Conservation (phyloP, 2,797 vertebrate genomes). For the Acanthurus lineatus region DNA sequence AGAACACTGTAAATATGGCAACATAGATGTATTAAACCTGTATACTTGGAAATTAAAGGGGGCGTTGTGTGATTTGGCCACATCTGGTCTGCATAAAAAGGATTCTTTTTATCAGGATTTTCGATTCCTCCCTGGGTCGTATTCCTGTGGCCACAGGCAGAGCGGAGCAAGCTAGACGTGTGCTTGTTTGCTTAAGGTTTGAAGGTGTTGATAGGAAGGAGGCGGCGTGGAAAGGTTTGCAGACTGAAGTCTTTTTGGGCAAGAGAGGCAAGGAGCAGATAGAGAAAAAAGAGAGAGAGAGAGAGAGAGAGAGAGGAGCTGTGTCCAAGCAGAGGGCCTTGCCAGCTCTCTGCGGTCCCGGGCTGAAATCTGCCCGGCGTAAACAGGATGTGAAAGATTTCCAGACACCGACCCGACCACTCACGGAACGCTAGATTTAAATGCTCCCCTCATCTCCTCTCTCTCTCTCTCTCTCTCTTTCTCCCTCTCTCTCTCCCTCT, state of each 20-base stretch:
- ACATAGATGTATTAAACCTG: conserved; percentile 70
- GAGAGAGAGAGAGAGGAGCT: conserved; percentile 60
- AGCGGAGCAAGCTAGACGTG: conserved; percentile 16
- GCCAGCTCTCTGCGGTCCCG: conserved; percentile 84
- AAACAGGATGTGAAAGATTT: conserved; percentile 91
- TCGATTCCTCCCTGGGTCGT: conserved; percentile 8
- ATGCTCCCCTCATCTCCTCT: conserved; percentile 78
- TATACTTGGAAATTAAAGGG: conserved; percentile 58
- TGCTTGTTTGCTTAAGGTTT: conserved; percentile 70
- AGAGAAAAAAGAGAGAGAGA: conserved; percentile 63
- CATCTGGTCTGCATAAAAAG: conserved; percentile 46
- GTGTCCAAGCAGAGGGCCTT: conserved; percentile 77
- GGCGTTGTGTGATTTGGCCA: conserved; percentile 60
- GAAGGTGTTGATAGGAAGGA: conserved; percentile 71
- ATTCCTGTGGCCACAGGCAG: conserved; percentile 16
- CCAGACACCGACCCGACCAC: conserved; percentile 87
- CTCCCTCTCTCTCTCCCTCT: conserved; percentile 50
- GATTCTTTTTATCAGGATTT: conserved; percentile 56
- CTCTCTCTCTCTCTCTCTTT: too few relatives aligned
- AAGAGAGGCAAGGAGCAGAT: conserved; percentile 56
- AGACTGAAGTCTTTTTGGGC: conserved; percentile 58
- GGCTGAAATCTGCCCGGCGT: conserved; percentile 85
- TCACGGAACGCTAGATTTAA: conserved; percentile 88
- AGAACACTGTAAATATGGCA: conserved; percentile 73
- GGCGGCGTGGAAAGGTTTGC: conserved; percentile 59